Conservation (phyloP, 2,797 vertebrate genomes). For the Streptopelia turtur region DNA sequence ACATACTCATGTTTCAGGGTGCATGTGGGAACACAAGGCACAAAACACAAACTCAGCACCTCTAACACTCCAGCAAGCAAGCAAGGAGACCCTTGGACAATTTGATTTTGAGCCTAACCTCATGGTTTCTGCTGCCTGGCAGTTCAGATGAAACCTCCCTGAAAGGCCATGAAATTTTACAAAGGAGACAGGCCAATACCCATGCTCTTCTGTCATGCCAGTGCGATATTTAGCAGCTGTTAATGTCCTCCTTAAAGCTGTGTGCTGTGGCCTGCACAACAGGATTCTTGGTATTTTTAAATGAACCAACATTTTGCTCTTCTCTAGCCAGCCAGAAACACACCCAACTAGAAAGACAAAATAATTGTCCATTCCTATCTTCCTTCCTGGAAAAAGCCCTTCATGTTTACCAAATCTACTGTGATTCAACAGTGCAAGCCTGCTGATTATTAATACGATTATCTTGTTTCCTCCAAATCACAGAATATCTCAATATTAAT, state of each 20-base stretch:
- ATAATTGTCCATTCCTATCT: background rate
- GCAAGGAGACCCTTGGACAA: background rate
- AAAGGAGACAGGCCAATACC: background rate
- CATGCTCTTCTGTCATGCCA: accelerated
- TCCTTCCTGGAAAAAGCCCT: background rate
- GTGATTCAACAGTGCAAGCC: background rate
- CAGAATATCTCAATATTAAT: background rate
- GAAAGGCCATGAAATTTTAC: background rate
- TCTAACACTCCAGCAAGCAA: background rate
- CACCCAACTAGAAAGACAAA: background rate
- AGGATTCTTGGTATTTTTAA: background rate
- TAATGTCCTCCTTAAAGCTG: background rate
- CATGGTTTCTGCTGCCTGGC: background rate
- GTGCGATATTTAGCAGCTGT: background rate
- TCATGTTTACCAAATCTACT: background rate
- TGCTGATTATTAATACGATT: background rate
- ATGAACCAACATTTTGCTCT: background rate
- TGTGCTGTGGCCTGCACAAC: background rate
- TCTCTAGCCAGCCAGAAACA: background rate
- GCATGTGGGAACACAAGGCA: background rate
- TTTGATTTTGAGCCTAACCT: background rate
- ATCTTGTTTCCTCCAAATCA: background rate
- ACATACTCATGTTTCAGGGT: background rate
- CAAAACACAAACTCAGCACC: background rate
- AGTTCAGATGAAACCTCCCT: background rate